phyloP scores from a whole-genome alignment of 92 coral and sea anemone species.

The Nematostella vectensis region DNA sequence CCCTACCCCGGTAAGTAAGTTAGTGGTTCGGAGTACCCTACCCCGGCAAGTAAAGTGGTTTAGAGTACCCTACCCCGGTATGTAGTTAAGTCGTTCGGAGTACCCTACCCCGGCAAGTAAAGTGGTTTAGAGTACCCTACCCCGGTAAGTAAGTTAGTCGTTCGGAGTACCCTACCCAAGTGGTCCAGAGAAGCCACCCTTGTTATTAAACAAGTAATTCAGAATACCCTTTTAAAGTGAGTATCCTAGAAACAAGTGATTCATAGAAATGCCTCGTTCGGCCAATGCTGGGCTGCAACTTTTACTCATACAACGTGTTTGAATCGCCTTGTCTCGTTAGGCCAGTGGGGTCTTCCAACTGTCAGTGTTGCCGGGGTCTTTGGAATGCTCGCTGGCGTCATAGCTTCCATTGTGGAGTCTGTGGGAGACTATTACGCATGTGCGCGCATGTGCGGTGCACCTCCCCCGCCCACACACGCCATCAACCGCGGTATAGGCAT shows the following conservation, averaged over 20 bases:
- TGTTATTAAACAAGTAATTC: not conserved
- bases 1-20: slow-evolving; percentile 83
- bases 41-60: not conserved
- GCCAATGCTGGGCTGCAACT: too few relatives aligned
- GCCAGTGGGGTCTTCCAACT: slow-evolving; percentile 76
- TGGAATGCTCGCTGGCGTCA: slow-evolving; percentile 60
- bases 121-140: slow-evolving; percentile 13
- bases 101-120: not conserved
- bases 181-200: not conserved
- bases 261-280: too few relatives aligned
- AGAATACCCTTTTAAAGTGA: not conserved
- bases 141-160: slow-evolving; percentile 1
- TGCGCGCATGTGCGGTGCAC: slow-evolving; percentile 68
- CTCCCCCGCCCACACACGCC: slow-evolving; percentile 73
- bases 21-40: not conserved
- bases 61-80: too few relatives aligned
- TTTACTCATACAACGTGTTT: too few relatives aligned
- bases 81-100: too few relatives aligned
- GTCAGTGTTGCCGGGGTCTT: slow-evolving; percentile 54
- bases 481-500: slow-evolving; percentile 58
- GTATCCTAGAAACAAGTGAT: not conserved
- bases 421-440: slow-evolving; percentile 80
- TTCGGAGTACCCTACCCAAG: not conserved
- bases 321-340: slow-evolving; percentile 11
- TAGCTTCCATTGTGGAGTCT: slow-evolving; percentile 62